A percentile compares a stretch with the other conserved stretches of the same genome.
Evolutionary conservation across 2,797 vertebrate genomes (phyloP).

Genomic region (Falco concolor): DNA sequence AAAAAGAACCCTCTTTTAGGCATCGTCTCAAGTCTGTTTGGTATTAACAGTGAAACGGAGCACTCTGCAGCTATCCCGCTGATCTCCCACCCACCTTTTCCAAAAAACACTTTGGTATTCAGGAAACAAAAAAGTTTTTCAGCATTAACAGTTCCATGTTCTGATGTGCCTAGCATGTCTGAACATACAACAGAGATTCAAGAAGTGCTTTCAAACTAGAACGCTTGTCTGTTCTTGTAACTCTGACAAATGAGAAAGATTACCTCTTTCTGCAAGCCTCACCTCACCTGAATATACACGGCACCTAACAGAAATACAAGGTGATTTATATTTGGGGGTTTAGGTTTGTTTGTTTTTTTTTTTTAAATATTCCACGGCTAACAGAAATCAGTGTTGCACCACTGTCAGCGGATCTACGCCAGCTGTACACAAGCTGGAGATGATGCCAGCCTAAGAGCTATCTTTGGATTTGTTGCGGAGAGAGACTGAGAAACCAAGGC

Average conservation of each 20-base stretch:
- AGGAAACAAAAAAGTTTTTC: not conserved
- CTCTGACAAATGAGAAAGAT: not conserved
- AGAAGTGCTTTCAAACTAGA: not conserved
- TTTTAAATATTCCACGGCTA: not conserved
- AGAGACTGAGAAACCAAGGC: not conserved
- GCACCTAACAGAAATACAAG: not conserved
- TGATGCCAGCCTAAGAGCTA: accelerated
- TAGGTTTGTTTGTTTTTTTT: too few species aligned
- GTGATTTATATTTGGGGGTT: not conserved
- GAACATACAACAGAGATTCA: not conserved
- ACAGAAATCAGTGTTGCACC: not conserved
- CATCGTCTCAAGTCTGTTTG: accelerated
- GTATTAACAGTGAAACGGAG: accelerated
- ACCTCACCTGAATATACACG: not conserved
- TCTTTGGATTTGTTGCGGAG: not conserved
- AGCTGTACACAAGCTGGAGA: not conserved
- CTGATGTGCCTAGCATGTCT: not conserved
- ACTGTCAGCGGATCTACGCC: not conserved
- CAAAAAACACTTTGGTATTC: not conserved
- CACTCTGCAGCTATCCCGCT: not conserved
- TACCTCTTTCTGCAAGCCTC: not conserved
- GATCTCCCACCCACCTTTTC: not conserved
- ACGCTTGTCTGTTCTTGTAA: not conserved
- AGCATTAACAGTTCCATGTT: not conserved
- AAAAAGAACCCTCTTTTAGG: not conserved